Percentiles rank a stretch among this genome's conserved stretches.
Conservation (phyloP, 2,797 vertebrate genomes). For the Hydrocynus forskahlii region DNA sequence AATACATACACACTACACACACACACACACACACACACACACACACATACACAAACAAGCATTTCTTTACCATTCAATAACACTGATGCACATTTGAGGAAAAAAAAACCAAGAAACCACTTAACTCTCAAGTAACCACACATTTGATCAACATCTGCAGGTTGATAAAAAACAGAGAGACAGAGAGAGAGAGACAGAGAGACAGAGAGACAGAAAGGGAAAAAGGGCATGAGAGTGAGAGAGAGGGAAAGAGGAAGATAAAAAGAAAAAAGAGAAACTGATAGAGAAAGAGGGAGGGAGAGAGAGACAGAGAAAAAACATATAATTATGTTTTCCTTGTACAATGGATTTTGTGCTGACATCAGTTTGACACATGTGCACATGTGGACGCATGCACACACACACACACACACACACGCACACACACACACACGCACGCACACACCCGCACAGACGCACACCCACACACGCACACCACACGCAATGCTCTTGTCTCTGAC, state of each 20-base stretch:
- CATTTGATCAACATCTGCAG: no score
- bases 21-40: no score
- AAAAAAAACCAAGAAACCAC: no score
- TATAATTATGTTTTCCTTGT: conserved; percentile 31
- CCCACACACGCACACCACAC: no score
- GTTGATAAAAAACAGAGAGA: no score
- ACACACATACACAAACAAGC: no score
- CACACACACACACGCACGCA: no score
- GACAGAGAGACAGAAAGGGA: conserved; percentile 40
- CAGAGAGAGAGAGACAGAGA: conserved; percentile 37
- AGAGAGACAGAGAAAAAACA: neutral
- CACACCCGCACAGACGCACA: no score
- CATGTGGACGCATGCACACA: neutral
- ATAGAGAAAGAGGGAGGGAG: neutral
- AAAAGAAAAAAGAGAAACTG: neutral
- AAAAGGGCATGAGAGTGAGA: conserved; percentile 17
- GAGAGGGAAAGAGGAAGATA: conserved; percentile 31
- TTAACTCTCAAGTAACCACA: no score
- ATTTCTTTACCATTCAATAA: no score
- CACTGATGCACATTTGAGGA: no score
- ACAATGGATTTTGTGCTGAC: conserved; percentile 49
- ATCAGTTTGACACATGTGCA: conserved; percentile 40
- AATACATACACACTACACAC: no score
- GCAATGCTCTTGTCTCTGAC: conserved; percentile 19
- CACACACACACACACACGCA: neutral